phyloP scores from a whole-genome alignment of 1,140 invertebrate species.

The Heterodera carotae region DNA sequence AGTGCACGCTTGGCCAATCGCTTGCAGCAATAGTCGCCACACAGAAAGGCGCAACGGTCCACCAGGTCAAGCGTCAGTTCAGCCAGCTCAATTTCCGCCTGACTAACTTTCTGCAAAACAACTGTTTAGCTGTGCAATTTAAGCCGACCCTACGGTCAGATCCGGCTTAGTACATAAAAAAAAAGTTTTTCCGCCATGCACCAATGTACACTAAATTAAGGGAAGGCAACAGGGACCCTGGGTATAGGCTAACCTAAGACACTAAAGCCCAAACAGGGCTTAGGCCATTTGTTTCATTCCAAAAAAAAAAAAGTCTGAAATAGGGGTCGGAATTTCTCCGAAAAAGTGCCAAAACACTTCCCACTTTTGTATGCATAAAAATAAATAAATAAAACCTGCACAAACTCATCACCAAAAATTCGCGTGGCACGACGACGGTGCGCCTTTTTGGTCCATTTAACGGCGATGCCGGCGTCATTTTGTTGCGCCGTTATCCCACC shows the following conservation, averaged over 20 bases:
- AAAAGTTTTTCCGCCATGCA: too few relatives aligned
- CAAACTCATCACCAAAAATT: conserved; percentile 25
- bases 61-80: conserved; percentile 24
- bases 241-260: too few relatives aligned
- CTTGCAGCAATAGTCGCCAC: conserved; percentile 11
- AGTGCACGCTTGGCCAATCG: not conserved
- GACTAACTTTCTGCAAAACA: not conserved
- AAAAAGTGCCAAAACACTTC: too few relatives aligned
- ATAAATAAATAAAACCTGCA: conserved; percentile 11
- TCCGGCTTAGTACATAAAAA: too few relatives aligned
- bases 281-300: too few relatives aligned
- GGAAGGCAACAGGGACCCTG: too few relatives aligned
- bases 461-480: not conserved
- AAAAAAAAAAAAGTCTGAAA: not conserved
- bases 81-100: conserved; percentile 7
- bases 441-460: conserved; percentile 6
- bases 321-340: too few relatives aligned
- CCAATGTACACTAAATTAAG: too few relatives aligned
- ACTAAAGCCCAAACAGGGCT: too few relatives aligned
- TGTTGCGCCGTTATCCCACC: not conserved
- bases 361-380: too few relatives aligned
- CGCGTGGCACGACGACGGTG: not conserved
- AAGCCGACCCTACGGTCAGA: too few relatives aligned
- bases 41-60: conserved; percentile 20
- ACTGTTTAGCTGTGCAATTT: too few relatives aligned